Evolutionary conservation across 1,140 invertebrate species (phyloP), one percentile per base, ranked within the genome.

Genomic region (Centruroides vittatus): DNA sequence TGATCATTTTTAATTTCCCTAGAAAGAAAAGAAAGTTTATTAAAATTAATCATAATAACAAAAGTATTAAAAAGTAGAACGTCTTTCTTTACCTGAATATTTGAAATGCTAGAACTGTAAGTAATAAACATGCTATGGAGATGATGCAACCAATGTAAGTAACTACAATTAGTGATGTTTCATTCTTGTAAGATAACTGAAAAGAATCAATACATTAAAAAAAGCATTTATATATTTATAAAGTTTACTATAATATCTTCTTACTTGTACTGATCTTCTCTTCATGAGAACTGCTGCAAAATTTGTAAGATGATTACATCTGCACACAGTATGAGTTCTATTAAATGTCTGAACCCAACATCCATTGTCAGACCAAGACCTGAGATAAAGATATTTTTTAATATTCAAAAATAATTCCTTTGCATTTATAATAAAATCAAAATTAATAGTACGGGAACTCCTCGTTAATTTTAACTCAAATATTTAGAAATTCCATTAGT

Each of bases 271-370:
- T 12, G 71, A 65, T 55, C 71, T 67, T 41, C 73, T 59, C 58
- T 76, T 72, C 90, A 94, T 94, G 5, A 95, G 78, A 51, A 94
- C 84, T 35, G 93, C 93, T 41, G 93, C 94, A 76, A 98, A 98
- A 77, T 96, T 96, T 11, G 93, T 98, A 13, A 98, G 77, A 74
- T 98, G 94, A 69, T 89, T 84, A 74, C 94, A 98, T 60, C 85
- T 80, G 75, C 94, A 98, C 4, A 86, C 80, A 1, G 93, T 95
- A 72, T 95, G 90, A 1, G 88, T 88, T 3, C 76, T 69, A 75
- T 97, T 97, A 35, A 84, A 87, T 59, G 79, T 78, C 58, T 86
- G 81, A 47, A 93, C 80, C 54, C 80, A 77, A 70, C 94, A 98
- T 9, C 94, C 93, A 75, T 92, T 86, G 62, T 86, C 81, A 1